Percentiles rank a stretch among this genome's conserved stretches.
These are phyloP conservation scores for Heliconius melpomene DNA, from an alignment of 1,140 invertebrate genomes.

Conservation along the genomic window DNA sequence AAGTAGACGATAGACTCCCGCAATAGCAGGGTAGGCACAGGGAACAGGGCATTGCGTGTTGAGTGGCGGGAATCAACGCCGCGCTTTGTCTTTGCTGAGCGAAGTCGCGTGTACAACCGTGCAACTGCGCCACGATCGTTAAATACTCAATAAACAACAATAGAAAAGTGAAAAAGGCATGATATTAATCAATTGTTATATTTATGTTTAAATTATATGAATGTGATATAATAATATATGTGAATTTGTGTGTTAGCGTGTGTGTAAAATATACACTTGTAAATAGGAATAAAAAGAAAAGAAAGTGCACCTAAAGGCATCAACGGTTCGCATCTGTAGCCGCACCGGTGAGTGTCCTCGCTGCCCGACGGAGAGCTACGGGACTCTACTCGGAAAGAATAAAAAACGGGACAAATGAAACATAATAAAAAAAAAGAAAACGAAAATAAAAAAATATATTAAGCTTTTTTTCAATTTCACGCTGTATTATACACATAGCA, in stretches of 20 bases:
- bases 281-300: slow-evolving; percentile 1
- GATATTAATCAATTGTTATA: too few species aligned
- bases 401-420: neutral
- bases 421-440: neutral
- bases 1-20: too few species aligned
- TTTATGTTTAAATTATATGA: too few species aligned
- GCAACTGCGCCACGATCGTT: too few species aligned
- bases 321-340: slow-evolving; percentile 41
- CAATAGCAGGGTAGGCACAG: too few species aligned
- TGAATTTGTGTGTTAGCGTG: neutral
- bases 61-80: too few species aligned
- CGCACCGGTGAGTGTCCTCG: slow-evolving; percentile 50
- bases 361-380: slow-evolving; percentile 51
- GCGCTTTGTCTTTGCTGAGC: too few species aligned
- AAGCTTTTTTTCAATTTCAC: neutral
- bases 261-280: neutral
- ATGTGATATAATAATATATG: neutral
- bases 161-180: too few species aligned
- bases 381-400: slow-evolving; percentile 41
- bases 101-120: too few species aligned
- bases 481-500: neutral
- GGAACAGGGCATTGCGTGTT: too few species aligned
- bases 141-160: too few species aligned
- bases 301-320: slow-evolving; percentile 28
- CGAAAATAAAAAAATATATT: neutral